Conservation (phyloP, 2,113 vertebrate species). For the Conger conger region DNA sequence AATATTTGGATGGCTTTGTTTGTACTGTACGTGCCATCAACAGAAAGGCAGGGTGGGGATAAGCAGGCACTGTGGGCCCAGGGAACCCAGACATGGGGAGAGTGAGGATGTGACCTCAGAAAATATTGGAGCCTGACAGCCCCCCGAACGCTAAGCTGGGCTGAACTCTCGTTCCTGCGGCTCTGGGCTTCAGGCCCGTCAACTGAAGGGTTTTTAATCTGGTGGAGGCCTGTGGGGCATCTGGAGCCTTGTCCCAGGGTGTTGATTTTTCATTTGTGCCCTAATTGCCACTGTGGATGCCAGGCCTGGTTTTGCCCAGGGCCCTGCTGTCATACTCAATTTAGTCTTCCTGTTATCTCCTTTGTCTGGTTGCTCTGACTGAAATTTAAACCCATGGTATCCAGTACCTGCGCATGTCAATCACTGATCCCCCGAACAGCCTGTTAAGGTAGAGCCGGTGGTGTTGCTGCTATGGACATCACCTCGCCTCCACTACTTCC, state of each 20-base stretch:
- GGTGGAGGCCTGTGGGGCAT: not conserved
- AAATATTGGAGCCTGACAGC: not conserved
- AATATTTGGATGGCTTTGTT: not conserved
- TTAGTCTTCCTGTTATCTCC: not conserved
- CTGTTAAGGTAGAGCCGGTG: not conserved
- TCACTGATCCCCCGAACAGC: not conserved
- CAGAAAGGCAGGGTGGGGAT: not conserved
- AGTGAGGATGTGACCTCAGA: not conserved
- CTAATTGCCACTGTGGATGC: slow-evolving; percentile 11
- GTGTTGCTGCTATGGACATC: not conserved
- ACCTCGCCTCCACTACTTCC: slow-evolving; percentile 21
- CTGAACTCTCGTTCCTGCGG: not conserved
- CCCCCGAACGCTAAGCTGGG: not conserved
- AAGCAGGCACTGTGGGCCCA: not conserved
- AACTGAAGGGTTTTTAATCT: not conserved
- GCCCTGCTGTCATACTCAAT: not conserved
- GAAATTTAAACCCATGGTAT: not conserved
- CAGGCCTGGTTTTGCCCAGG: not conserved
- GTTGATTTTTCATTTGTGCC: slow-evolving; percentile 1
- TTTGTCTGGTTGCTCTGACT: not conserved
- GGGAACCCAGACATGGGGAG: not conserved
- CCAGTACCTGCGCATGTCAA: not conserved
- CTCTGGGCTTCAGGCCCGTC: not conserved
- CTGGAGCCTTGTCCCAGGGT: slow-evolving; percentile 7
- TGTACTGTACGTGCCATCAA: not conserved